These are phyloP conservation scores for Furcula furcula DNA, from an alignment of 2,888 invertebrate species.

Conservation along the genomic window DNA sequence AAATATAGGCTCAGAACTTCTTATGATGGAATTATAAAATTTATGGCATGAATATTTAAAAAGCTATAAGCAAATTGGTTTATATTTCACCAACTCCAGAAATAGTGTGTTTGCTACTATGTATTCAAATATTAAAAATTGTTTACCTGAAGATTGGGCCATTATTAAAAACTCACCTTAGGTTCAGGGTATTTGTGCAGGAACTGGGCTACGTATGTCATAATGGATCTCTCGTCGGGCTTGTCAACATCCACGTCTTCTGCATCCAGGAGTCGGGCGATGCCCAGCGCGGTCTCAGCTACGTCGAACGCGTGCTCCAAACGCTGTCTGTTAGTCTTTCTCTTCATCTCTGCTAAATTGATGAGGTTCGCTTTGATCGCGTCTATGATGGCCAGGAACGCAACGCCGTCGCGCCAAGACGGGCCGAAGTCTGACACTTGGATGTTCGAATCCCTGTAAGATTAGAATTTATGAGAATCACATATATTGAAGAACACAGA, in stretches of 20 bases:
- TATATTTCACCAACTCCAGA: too few relatives aligned
- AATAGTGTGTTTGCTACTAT: too few relatives aligned
- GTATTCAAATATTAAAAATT: too few relatives aligned
- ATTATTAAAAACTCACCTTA: constrained; percentile 83
- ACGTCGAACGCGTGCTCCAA: constrained; percentile 96
- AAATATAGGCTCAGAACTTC: too few relatives aligned
- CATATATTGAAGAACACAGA: too few relatives aligned
- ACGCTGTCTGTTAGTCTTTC: constrained; percentile 89
- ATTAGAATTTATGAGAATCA: not conserved
- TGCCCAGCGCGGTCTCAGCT: constrained; percentile 95
- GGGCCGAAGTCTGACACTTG: constrained; percentile 96
- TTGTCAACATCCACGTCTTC: constrained; percentile 98
- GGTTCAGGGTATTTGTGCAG: constrained; percentile 97
- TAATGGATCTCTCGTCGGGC: constrained; percentile 98
- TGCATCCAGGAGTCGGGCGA: constrained; percentile 94
- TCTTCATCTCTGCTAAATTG: constrained; percentile 90
- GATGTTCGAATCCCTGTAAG: constrained; percentile 89
- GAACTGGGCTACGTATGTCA: constrained; percentile 99
- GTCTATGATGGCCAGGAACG: constrained; percentile 97
- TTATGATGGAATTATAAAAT: too few relatives aligned
- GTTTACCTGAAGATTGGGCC: too few relatives aligned
- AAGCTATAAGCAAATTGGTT: too few relatives aligned
- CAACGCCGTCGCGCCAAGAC: constrained; percentile 97
- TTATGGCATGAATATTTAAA: too few relatives aligned
- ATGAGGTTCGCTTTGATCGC: constrained; percentile 96